These are phyloP conservation scores for Oikopleura albicans DNA, from an alignment of 23 tunicate genomes.

Conservation along the genomic window DNA sequence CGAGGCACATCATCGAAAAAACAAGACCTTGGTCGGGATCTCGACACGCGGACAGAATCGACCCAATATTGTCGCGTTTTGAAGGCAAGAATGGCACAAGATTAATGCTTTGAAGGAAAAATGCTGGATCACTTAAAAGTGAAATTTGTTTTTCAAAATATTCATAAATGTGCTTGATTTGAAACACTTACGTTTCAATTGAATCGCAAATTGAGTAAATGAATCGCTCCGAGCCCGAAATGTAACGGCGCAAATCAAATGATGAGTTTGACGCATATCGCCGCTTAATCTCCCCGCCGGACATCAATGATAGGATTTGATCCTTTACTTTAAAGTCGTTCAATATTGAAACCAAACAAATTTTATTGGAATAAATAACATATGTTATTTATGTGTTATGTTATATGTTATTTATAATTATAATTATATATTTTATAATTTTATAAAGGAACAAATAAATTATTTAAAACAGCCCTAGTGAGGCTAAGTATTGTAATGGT, in stretches of 20 bases:
- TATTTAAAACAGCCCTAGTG: too few species aligned
- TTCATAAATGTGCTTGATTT: too few species aligned
- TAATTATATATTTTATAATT: too few species aligned
- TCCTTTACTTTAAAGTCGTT: too few species aligned
- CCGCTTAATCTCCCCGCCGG: slow-evolving; percentile 2
- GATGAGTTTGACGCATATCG: background rate
- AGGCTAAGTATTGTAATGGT: too few species aligned
- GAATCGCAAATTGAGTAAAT: slow-evolving; percentile 9
- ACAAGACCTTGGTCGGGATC: slow-evolving; percentile 1
- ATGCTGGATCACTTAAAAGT: slow-evolving; percentile 4
- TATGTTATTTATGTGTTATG: too few species aligned
- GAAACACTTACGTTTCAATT: slow-evolving; percentile 4
- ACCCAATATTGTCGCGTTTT: background rate
- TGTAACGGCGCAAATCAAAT: background rate
- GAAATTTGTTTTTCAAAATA: too few species aligned
- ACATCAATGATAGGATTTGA: background rate
- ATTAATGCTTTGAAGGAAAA: background rate
- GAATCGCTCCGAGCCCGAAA: background rate
- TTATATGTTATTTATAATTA: too few species aligned
- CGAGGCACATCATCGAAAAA: background rate
- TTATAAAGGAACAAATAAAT: too few species aligned
- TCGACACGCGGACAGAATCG: background rate
- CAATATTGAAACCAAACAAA: too few species aligned
- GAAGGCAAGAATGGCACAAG: background rate
- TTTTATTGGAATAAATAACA: too few species aligned